These are phyloP conservation scores for Tetragnatha versicolor DNA, from an alignment of 1,140 invertebrate genomes.

Conservation along the genomic window DNA sequence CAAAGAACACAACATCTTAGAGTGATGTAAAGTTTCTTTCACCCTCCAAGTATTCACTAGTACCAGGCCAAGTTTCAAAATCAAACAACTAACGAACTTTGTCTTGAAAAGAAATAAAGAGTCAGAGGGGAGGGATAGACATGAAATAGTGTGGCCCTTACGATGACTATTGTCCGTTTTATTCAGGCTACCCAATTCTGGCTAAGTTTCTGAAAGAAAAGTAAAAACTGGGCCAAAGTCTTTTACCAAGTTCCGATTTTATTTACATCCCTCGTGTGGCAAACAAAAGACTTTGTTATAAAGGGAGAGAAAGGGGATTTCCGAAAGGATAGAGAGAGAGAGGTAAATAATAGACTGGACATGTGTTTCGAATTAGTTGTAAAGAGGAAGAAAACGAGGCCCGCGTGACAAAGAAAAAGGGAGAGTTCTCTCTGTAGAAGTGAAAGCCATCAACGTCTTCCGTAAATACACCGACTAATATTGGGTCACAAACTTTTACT, in stretches of 20 bases:
- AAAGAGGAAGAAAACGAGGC: background rate
- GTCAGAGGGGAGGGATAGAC: too few species aligned
- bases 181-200: conserved; percentile 1
- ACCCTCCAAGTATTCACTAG: background rate
- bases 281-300: background rate
- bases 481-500: background rate
- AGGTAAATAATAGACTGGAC: background rate
- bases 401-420: background rate
- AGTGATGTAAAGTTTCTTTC: background rate
- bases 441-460: background rate
- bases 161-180: background rate
- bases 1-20: background rate
- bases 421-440: background rate
- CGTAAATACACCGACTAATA: background rate
- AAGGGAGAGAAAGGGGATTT: too few species aligned
- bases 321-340: background rate
- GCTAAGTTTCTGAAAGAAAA: background rate
- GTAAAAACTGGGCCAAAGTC: background rate
- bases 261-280: background rate
- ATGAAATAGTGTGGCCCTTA: background rate
- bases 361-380: background rate
- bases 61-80: background rate
- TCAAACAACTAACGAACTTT: background rate
- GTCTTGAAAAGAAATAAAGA: too few species aligned
- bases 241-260: background rate